Base-by-base conservation (phyloP, 1,140 invertebrate genomes). In the Prorops nasuta region DNA sequence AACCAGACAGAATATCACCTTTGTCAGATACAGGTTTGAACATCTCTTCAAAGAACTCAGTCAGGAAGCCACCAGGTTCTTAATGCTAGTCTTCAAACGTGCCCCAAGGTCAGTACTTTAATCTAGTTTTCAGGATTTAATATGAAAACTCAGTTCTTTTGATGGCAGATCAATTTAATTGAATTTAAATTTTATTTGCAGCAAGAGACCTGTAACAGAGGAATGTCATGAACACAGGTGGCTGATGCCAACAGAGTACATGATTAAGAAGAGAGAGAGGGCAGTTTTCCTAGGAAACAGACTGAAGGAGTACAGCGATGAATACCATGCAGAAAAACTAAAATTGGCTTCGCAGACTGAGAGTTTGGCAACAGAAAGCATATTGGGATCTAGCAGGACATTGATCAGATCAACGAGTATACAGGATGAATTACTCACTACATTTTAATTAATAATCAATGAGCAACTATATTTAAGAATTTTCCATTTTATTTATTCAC, bases 221-320 rank as follows among this genome's bases (percentile, higher is more conserved):
- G 95, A 98, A 74, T 96, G 93, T 63, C 84, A 93, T 62, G 94
- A 98, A 67, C 92, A 98, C 73, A 88, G 94, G 71, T 98, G 96
- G 94, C 78, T 98, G 14, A 81, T 91, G 51, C 87, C 91, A 3
- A 89, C 89, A 2, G 94, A 98, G 68, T 92, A 87, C 66, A 95
- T 97, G 87, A 88, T 94, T 43, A 93, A 90, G 76, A 94, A 93
- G 67, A 81, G 94, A 28, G 92, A 97, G 71, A 80, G 91, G 53
- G 88, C 91, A n/a, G 78, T 89, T 37, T 94, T 95, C 76, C 77
- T 90, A 20, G 88, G 90, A 20, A 89, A 85, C 67, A 82, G 88
- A 64, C 80, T 94, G 20, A 91, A 91, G 79, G 84, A 87, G 64
- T 90, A 89, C 75, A 84, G 80, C n/a, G 86, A 89, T 32, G 80